Conservation (phyloP, 2,113 vertebrate genomes). For the Hippopotamus amphibius region DNA sequence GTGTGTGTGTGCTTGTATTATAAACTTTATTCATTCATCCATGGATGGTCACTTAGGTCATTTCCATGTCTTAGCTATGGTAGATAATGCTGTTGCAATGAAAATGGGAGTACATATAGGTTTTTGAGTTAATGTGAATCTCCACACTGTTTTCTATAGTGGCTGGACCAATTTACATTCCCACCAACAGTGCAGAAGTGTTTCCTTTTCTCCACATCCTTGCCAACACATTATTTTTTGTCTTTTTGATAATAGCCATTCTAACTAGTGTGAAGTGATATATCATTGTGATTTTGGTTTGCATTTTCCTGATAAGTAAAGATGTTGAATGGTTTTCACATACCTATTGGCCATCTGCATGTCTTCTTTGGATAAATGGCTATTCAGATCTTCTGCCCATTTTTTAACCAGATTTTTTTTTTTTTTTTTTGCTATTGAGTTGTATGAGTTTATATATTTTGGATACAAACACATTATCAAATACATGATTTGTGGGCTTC, state of each 20-base stretch:
- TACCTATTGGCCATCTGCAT: background rate
- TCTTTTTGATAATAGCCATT: background rate
- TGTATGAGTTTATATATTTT: background rate
- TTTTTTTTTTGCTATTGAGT: background rate
- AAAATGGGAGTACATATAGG: background rate
- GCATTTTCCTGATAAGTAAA: background rate
- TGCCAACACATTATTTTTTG: background rate
- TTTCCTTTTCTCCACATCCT: background rate
- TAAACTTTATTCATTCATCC: background rate
- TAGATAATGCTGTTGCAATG: too few species aligned
- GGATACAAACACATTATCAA: background rate
- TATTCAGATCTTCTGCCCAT: background rate
- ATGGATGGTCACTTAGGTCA: background rate
- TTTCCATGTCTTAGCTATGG: background rate
- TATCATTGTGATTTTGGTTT: background rate
- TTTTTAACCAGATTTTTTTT: background rate
- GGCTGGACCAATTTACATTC: background rate
- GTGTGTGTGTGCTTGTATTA: background rate
- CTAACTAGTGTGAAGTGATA: background rate
- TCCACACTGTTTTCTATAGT: background rate
- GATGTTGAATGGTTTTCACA: background rate
- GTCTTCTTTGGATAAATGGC: background rate
- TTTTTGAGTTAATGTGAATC: background rate
- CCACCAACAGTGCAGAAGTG: background rate
- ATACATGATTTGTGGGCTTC: background rate